Evolutionary conservation across 37 sponge, comb jelly and placozoan genomes (phyloP).

Genomic region (Agelas oroides): DNA sequence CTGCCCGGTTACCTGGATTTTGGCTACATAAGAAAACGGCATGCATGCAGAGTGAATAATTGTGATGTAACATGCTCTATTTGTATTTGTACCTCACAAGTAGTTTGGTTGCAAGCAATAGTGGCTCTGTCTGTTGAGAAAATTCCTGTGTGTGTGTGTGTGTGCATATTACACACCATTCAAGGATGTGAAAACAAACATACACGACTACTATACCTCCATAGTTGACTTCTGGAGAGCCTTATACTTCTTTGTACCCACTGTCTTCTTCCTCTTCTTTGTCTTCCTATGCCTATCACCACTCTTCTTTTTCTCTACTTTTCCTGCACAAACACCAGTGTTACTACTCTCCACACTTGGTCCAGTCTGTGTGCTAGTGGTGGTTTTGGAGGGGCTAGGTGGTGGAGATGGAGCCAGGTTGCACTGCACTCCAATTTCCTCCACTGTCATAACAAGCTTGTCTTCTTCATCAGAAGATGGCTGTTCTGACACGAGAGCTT

Average conservation of each 20-base stretch:
- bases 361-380: neutral
- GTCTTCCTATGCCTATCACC: neutral
- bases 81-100: neutral
- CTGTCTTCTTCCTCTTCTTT: neutral
- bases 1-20: too few species aligned
- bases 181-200: too few species aligned
- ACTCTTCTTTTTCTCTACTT: too few species aligned
- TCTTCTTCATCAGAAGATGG: too few species aligned
- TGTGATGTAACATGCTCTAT: neutral
- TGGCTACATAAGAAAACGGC: too few species aligned
- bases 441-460: too few species aligned
- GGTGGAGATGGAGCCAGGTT: too few species aligned
- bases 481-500: too few species aligned
- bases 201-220: neutral
- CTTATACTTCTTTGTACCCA: neutral
- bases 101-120: neutral
- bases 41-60: neutral
- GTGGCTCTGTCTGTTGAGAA: neutral
- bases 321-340: too few species aligned
- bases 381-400: neutral
- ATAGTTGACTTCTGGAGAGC: neutral
- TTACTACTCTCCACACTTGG: neutral
- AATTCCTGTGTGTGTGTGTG: conserved; percentile 28
- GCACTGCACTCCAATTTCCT: too few species aligned
- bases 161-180: neutral